phyloP scores from a whole-genome alignment of 2,113 vertebrate species.

The Lates calcarifer region DNA sequence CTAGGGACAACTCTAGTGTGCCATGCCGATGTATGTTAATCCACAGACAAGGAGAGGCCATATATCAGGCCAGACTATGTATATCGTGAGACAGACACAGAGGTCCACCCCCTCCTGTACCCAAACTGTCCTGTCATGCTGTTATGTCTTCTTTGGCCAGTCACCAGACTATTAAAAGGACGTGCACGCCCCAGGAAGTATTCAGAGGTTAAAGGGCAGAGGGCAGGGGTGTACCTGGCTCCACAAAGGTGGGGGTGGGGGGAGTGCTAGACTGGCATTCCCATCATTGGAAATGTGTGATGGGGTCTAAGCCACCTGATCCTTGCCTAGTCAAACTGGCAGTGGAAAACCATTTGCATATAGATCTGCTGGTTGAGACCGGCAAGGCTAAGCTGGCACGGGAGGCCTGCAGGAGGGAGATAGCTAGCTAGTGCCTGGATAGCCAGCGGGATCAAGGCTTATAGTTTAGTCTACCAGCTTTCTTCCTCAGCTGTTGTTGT shows the following conservation, averaged over 20 bases:
- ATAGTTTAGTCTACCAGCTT: constrained; percentile 56
- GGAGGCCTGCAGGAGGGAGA: constrained; percentile 63
- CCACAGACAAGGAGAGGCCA: constrained; percentile 70
- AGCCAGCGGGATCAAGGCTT: constrained; percentile 57
- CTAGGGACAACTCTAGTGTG: constrained; percentile 70
- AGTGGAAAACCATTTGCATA: constrained; percentile 70
- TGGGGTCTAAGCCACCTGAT: constrained; percentile 64
- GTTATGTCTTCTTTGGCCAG: constrained; percentile 75
- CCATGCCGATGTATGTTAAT: constrained; percentile 73
- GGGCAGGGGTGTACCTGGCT: constrained; percentile 73
- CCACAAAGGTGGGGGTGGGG: constrained; percentile 51
- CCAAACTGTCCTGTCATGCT: constrained; percentile 63
- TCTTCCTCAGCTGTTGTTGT: constrained; percentile 73
- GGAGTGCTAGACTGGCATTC: constrained; percentile 61
- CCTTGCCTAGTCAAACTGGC: constrained; percentile 58
- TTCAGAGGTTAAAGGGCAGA: constrained; percentile 70
- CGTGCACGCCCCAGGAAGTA: constrained; percentile 58
- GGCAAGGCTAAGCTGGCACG: constrained; percentile 52
- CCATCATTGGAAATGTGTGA: constrained; percentile 48
- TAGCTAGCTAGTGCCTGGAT: constrained; percentile 51
- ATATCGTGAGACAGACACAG: constrained; percentile 72
- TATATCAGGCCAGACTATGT: constrained; percentile 75
- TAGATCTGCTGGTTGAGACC: constrained; percentile 41
- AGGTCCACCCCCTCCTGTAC: constrained; percentile 49
- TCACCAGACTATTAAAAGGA: constrained; percentile 78